phyloP scores from a whole-genome alignment of 30 jellyfish, hydroid and myxozoan species.

The Cassiopea andromeda region DNA sequence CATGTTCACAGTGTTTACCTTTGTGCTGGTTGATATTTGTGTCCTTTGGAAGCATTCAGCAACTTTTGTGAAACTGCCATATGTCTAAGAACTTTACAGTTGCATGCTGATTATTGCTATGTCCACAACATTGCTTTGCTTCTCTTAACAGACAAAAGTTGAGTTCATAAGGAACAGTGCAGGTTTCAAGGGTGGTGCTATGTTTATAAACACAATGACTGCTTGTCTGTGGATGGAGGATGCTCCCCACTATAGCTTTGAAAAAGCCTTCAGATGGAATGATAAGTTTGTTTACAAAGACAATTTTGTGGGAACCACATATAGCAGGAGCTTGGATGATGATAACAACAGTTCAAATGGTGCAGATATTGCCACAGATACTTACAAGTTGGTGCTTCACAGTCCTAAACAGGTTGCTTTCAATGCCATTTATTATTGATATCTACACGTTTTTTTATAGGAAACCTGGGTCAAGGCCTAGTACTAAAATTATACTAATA shows the following conservation, averaged over 20 bases:
- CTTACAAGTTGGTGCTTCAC: conserved; percentile 30
- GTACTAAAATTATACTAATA: no score
- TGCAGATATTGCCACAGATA: conserved; percentile 74
- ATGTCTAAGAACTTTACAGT: background rate
- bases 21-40: no score
- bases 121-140: background rate
- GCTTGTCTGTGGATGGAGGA: conserved; percentile 84
- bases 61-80: no score
- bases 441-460: no score
- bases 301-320: conserved; percentile 63
- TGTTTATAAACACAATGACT: conserved; percentile 80
- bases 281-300: conserved; percentile 50
- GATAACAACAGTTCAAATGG: background rate
- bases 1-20: no score
- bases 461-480: no score
- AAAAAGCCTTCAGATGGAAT: conserved; percentile 75
- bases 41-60: no score
- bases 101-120: background rate
- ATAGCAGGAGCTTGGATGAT: background rate
- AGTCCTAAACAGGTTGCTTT: conserved; percentile 23
- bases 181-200: conserved; percentile 80
- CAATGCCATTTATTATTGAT: background rate
- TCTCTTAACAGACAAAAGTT: conserved; percentile 42
- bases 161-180: conserved; percentile 77
- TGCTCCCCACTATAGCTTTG: conserved; percentile 59